Evolutionary conservation across 2,113 vertebrate genomes (phyloP).

Genomic region (Micronycteris hirsuta): DNA sequence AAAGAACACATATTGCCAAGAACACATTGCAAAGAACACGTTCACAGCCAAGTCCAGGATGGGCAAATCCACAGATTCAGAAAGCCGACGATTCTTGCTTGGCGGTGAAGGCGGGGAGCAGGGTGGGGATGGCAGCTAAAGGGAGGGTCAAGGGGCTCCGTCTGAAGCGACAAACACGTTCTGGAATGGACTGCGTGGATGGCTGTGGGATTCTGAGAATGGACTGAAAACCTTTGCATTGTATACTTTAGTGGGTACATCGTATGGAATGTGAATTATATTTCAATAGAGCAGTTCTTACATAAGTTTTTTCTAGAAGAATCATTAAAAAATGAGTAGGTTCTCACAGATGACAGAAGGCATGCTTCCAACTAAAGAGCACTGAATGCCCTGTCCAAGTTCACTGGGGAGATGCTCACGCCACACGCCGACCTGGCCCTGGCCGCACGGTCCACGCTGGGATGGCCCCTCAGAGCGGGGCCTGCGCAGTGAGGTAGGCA

Average conservation of each 20-base stretch:
- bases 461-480: fast-evolving
- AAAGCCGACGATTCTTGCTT: background rate
- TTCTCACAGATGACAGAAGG: background rate
- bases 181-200: background rate
- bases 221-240: background rate
- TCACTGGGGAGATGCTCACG: background rate
- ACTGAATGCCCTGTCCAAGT: fast-evolving
- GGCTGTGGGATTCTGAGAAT: background rate
- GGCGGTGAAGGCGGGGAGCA: background rate
- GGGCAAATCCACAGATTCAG: background rate
- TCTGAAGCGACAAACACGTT: background rate
- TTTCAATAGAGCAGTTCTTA: background rate
- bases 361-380: background rate
- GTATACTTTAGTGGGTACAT: background rate
- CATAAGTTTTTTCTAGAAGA: background rate
- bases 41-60: background rate
- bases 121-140: background rate
- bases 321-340: background rate
- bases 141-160: background rate
- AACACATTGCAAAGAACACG: no score
- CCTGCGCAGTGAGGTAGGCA: background rate
- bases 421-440: fast-evolving
- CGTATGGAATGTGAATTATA: background rate
- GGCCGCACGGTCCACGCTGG: fast-evolving
- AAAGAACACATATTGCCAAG: background rate